Conservation (phyloP, 2,113 vertebrate genomes). For the Pampusana beccarii region DNA sequence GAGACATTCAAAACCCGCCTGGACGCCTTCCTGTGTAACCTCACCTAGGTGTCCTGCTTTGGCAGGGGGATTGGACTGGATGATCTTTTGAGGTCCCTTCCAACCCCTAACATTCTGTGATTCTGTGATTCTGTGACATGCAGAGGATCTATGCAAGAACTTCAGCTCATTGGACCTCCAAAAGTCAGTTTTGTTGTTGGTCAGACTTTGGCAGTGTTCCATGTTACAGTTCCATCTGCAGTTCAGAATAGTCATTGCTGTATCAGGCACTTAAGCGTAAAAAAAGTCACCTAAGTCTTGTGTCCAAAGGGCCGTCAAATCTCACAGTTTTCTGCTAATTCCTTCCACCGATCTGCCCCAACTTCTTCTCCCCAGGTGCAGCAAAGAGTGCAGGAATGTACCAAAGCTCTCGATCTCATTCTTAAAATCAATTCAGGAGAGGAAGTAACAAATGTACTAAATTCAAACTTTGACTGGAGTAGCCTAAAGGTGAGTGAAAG, state of each 20-base stretch:
- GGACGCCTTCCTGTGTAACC: too few species aligned
- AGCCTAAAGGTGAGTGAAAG: slow-evolving; percentile 80
- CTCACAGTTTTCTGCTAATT: not conserved
- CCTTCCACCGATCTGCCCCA: not conserved
- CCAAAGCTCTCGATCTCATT: slow-evolving; percentile 83
- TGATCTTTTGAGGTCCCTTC: too few species aligned
- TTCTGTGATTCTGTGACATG: too few species aligned
- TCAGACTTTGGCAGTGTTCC: not conserved
- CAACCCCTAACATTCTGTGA: too few species aligned
- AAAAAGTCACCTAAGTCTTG: not conserved
- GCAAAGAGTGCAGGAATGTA: slow-evolving; percentile 88
- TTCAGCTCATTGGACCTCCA: not conserved
- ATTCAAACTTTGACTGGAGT: slow-evolving; percentile 81
- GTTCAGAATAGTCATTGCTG: accelerated
- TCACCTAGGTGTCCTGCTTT: too few species aligned
- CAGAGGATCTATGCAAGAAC: not conserved
- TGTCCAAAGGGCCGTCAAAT: not conserved
- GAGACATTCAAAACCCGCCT: too few species aligned
- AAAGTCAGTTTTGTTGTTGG: not conserved
- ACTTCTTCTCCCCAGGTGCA: slow-evolving; percentile 77
- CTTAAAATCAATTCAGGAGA: slow-evolving; percentile 82
- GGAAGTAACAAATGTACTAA: slow-evolving; percentile 77
- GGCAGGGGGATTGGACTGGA: too few species aligned
- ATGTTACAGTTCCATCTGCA: not conserved
- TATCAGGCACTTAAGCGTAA: accelerated